phyloP scores from a whole-genome alignment of 2,113 vertebrate species.

The human region GRCh38 chr19:42121501-42122000 shows the following conservation, averaged over 20 bases:
- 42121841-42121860: slow-evolving; percentile 79
- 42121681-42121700: not conserved
- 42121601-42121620: not conserved
- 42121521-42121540: not conserved
- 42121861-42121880: slow-evolving; percentile 76
- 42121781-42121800: not conserved
- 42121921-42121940: slow-evolving; percentile 78
- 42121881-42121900: slow-evolving; percentile 78
- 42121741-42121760: not conserved
- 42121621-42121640: not conserved
- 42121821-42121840: slow-evolving; percentile 37
- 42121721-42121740: not conserved
- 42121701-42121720: not conserved
- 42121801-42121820: slow-evolving; percentile 30
- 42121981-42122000: slow-evolving; percentile 66
- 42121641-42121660: not conserved
- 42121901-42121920: slow-evolving; percentile 81
- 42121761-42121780: not conserved
- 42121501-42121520: not conserved
- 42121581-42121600: not conserved
- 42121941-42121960: slow-evolving; percentile 73
- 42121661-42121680: not conserved
- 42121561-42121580: not conserved
- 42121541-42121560: not conserved
- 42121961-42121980: slow-evolving; percentile 74